Conservation (phyloP, 2,797 vertebrate species). For the Brachymystax lenok region DNA sequence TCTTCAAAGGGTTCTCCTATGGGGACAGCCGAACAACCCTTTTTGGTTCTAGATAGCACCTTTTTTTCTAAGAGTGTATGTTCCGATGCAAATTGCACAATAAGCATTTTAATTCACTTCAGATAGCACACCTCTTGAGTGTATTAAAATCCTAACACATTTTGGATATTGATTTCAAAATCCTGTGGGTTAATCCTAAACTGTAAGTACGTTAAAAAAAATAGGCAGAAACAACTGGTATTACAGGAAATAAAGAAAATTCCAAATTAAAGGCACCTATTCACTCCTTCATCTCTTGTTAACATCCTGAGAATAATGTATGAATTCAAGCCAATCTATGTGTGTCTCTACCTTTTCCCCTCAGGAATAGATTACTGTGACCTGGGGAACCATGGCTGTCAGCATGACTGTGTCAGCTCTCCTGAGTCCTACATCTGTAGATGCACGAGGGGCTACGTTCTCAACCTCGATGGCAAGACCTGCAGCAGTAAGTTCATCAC, state of each 20-base stretch:
- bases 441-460: constrained; percentile 80
- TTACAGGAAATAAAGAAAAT: neutral
- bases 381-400: constrained; percentile 81
- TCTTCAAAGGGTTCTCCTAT: too few relatives aligned
- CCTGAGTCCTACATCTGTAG: constrained; percentile 81
- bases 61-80: too few relatives aligned
- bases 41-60: too few relatives aligned
- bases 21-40: too few relatives aligned
- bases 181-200: neutral
- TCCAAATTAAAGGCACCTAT: neutral
- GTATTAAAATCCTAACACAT: neutral
- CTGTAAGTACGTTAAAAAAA: neutral
- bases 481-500: constrained; percentile 79
- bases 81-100: too few relatives aligned
- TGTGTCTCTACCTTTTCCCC: neutral
- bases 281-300: neutral
- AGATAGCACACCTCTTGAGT: neutral
- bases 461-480: constrained; percentile 82
- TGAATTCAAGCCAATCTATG: too few relatives aligned
- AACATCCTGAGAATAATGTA: too few relatives aligned
- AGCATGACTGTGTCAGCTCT: constrained; percentile 83
- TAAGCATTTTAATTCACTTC: neutral
- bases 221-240: too few relatives aligned
- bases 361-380: constrained; percentile 85
- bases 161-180: neutral